Percentiles rank a stretch among this genome's conserved stretches.
Evolutionary conservation across 1,140 invertebrate genomes (phyloP).

Genomic region (Drosophila bipectinata): DNA sequence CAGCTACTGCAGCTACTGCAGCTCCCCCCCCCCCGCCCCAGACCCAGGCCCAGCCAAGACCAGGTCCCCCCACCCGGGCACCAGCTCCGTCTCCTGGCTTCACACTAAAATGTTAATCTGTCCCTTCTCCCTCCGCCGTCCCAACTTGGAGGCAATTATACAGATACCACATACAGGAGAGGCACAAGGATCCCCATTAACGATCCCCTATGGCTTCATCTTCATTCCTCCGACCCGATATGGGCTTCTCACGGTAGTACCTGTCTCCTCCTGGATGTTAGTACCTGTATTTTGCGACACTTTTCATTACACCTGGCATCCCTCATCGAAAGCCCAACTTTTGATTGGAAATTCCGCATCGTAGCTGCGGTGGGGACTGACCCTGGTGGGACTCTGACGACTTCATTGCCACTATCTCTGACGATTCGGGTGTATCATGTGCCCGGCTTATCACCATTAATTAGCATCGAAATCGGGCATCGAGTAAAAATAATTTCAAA

Average conservation of each 20-base stretch:
- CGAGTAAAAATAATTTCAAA: conserved; percentile 47
- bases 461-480: conserved; percentile 17
- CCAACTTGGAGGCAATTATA: conserved; percentile 49
- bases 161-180: conserved; percentile 2
- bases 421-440: neutral
- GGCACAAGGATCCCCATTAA: conserved; percentile 9
- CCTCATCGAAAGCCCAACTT: no score
- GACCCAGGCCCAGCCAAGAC: neutral
- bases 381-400: no score
- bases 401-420: no score
- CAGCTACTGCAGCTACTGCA: conserved; percentile 19
- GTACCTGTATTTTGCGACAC: no score
- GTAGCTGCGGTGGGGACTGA: no score
- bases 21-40: neutral
- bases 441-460: conserved; percentile 38
- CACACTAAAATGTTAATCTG: conserved; percentile 78
- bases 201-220: conserved; percentile 35
- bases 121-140: conserved; percentile 38
- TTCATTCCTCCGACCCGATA: conserved; percentile 41
- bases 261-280: no score
- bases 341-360: no score
- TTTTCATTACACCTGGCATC: no score
- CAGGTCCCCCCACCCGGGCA: neutral
- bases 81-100: conserved; percentile 32
- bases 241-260: neutral